Evolutionary conservation across 35 echinoderm and acorn worm genomes (phyloP).

Genomic region (Apostichopus parvimensis): DNA sequence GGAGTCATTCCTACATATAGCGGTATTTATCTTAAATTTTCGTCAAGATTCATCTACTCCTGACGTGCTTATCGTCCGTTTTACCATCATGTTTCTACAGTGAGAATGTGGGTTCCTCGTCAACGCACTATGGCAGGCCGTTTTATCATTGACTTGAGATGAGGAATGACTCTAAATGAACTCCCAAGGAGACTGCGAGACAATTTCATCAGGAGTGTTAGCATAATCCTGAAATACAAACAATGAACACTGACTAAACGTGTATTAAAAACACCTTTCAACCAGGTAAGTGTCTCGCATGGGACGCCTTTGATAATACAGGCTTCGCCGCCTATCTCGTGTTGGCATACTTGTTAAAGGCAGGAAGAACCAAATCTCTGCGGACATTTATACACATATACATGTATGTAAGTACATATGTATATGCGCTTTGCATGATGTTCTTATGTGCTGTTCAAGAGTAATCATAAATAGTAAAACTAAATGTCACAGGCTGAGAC

Average conservation of each 20-base stretch:
- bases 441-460: background rate
- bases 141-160: background rate
- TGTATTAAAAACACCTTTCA: slow-evolving; percentile 30
- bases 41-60: too few species aligned
- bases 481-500: background rate
- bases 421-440: background rate
- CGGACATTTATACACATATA: background rate
- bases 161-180: slow-evolving; percentile 18
- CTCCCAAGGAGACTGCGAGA: background rate
- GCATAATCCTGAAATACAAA: slow-evolving; percentile 51
- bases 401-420: background rate
- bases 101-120: too few species aligned
- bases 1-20: too few species aligned
- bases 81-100: too few species aligned
- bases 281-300: slow-evolving; percentile 26
- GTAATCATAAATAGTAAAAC: background rate
- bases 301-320: slow-evolving; percentile 25
- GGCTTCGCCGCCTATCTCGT: background rate
- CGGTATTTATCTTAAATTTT: too few species aligned
- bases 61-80: too few species aligned
- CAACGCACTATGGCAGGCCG: background rate
- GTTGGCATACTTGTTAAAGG: background rate
- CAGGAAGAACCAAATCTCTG: background rate
- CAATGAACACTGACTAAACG: slow-evolving; percentile 23
- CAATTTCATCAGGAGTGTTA: slow-evolving; percentile 40